These are phyloP conservation scores for Arion vulgaris DNA, from an alignment of 1,140 invertebrate genomes.

Conservation along the genomic window DNA sequence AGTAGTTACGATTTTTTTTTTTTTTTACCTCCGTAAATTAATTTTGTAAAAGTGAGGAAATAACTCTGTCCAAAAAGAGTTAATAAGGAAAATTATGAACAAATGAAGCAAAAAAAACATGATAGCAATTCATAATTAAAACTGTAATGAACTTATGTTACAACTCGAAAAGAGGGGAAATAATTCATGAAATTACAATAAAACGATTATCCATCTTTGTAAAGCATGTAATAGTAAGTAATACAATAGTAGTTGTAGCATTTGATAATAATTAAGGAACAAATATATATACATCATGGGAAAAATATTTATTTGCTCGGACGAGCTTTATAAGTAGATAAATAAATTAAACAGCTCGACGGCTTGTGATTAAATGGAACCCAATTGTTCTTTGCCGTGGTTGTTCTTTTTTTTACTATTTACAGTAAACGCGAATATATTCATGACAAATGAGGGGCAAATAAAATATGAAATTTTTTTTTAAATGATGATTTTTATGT, in stretches of 20 bases:
- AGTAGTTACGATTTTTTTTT: too few relatives aligned
- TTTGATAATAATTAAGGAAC: slow-evolving; percentile 21
- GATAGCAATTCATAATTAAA: too few relatives aligned
- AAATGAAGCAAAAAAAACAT: too few relatives aligned
- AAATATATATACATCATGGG: slow-evolving; percentile 35
- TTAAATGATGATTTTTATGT: too few relatives aligned
- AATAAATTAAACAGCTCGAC: slow-evolving; percentile 28
- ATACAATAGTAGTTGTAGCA: neutral
- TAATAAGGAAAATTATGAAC: too few relatives aligned
- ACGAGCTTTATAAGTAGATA: slow-evolving; percentile 33
- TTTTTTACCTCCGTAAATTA: too few relatives aligned
- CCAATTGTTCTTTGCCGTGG: neutral
- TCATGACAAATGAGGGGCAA: neutral
- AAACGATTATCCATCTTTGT: neutral
- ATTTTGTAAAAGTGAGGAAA: too few relatives aligned
- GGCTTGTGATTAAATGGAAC: neutral
- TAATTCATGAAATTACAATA: neutral
- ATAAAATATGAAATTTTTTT: too few relatives aligned
- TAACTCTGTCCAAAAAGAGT: too few relatives aligned
- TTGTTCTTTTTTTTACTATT: neutral
- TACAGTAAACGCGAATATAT: neutral
- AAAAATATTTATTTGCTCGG: slow-evolving; percentile 23
- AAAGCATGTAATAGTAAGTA: neutral
- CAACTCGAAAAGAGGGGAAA: too few relatives aligned
- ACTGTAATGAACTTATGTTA: too few relatives aligned